Evolutionary conservation across 37 sponge, comb jelly and placozoan species (phyloP).

Genomic region (Dysidea cf. avara): DNA sequence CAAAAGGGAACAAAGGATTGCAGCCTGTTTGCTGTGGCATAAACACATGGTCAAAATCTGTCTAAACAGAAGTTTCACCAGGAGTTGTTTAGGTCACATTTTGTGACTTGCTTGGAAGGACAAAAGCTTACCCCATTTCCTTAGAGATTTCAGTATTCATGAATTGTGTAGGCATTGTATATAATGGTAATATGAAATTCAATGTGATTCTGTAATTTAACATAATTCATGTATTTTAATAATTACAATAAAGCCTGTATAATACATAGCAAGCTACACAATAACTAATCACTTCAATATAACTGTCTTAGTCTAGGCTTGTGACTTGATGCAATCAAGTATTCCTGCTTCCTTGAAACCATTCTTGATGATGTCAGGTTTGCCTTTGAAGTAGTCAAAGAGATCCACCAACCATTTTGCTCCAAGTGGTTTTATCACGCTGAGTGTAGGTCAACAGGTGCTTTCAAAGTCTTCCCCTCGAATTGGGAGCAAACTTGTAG

Average conservation of each 20-base stretch:
- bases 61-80: slow-evolving; percentile 2
- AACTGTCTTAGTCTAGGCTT: background rate
- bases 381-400: slow-evolving; percentile 1
- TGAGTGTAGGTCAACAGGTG: slow-evolving; percentile 1
- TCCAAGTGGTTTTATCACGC: slow-evolving; percentile 13
- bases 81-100: background rate
- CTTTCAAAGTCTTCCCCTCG: background rate
- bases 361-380: slow-evolving; percentile 18
- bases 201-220: background rate
- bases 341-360: slow-evolving; percentile 10
- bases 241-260: background rate
- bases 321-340: background rate
- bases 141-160: too few relatives aligned
- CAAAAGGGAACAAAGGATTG: slow-evolving; percentile 16
- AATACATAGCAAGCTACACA: background rate
- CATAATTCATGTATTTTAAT: background rate
- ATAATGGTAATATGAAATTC: background rate
- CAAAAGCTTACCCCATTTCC: background rate
- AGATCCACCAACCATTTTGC: slow-evolving; percentile 9
- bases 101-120: slow-evolving; percentile 1
- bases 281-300: background rate
- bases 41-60: slow-evolving; percentile 1
- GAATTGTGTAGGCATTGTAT: background rate
- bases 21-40: slow-evolving; percentile 18
- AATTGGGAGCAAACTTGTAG: slow-evolving; percentile 30